phyloP scores from a whole-genome alignment of 2,888 invertebrate species.

The Hydroisotoma schaefferi region DNA sequence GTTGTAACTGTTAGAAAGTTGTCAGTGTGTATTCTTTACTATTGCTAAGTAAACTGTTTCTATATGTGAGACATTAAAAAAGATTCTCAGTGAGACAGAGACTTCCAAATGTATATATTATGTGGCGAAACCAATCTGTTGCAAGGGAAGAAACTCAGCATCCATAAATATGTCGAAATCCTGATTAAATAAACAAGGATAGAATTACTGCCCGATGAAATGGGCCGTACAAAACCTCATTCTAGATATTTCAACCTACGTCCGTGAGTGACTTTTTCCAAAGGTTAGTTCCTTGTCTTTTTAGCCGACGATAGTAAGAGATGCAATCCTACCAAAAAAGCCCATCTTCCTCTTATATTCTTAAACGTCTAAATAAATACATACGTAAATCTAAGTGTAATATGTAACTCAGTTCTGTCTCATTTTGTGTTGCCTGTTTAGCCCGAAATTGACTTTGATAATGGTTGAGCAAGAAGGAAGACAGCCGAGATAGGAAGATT shows the following conservation, averaged over 20 bases:
- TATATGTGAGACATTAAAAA: too few relatives aligned
- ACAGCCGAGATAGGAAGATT: constrained; percentile 1
- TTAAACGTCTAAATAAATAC: too few relatives aligned
- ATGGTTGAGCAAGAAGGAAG: not conserved
- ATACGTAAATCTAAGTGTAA: not conserved
- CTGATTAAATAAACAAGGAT: constrained; percentile 49
- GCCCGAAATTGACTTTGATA: constrained; percentile 2
- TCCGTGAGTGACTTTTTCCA: constrained; percentile 1
- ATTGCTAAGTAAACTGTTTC: too few relatives aligned
- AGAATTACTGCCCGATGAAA: constrained; percentile 49
- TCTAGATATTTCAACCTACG: constrained; percentile 7
- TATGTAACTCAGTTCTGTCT: not conserved
- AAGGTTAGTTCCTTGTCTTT: constrained; percentile 1
- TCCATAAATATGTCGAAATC: constrained; percentile 49
- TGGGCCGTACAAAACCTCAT: constrained; percentile 48
- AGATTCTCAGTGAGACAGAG: too few relatives aligned
- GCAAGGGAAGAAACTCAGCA: constrained; percentile 31
- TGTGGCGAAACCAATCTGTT: constrained; percentile 46
- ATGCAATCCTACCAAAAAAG: too few relatives aligned
- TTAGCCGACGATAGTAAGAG: too few relatives aligned
- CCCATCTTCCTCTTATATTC: too few relatives aligned
- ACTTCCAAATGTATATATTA: constrained; percentile 20
- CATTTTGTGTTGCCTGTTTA: not conserved
- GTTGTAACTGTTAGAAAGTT: too few relatives aligned
- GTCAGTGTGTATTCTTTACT: too few relatives aligned